Percentiles rank a stretch among this genome's conserved stretches.
Conservation (phyloP, 35 echinoderm and acorn worm species). For the Ophiothrix spiculata region DNA sequence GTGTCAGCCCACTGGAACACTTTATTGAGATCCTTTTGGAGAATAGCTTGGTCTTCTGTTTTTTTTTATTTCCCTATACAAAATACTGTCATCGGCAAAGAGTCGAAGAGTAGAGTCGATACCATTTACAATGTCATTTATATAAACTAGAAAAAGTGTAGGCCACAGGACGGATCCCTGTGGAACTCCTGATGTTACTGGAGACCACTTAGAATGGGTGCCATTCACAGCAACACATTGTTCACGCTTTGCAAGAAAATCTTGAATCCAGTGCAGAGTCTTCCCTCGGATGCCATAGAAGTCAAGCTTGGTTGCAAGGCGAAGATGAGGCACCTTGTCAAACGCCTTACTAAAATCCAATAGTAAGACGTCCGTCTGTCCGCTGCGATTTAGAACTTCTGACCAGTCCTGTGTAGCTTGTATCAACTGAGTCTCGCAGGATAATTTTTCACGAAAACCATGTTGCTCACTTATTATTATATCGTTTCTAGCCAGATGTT, state of each 20-base stretch:
- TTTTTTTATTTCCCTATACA: constrained; percentile 26
- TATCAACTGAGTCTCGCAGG: constrained; percentile 44
- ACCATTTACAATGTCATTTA: background rate
- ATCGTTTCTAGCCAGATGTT: constrained; percentile 21
- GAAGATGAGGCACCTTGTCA: constrained; percentile 10
- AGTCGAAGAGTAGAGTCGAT: constrained; percentile 3
- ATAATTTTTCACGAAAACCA: constrained; percentile 36
- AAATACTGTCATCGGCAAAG: constrained; percentile 20
- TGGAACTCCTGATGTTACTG: constrained; percentile 24
- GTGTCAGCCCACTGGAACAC: constrained; percentile 29
- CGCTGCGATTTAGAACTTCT: constrained; percentile 32
- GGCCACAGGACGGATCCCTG: constrained; percentile 25
- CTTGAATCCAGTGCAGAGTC: constrained; percentile 25
- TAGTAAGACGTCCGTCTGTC: constrained; percentile 60
- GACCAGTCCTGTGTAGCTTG: constrained; percentile 40
- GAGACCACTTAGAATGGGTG: background rate
- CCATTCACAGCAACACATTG: constrained; percentile 25
- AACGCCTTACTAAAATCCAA: constrained; percentile 45
- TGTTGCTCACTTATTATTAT: constrained; percentile 27
- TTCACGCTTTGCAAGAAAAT: constrained; percentile 14
- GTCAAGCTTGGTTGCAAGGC: constrained; percentile 18
- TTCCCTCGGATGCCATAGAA: constrained; percentile 49
- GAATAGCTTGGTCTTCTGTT: background rate
- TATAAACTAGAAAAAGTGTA: constrained; percentile 10
- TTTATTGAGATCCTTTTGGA: constrained; percentile 29